phyloP scores from a whole-genome alignment of 1,140 invertebrate genomes.

The Cotesia typhae region DNA sequence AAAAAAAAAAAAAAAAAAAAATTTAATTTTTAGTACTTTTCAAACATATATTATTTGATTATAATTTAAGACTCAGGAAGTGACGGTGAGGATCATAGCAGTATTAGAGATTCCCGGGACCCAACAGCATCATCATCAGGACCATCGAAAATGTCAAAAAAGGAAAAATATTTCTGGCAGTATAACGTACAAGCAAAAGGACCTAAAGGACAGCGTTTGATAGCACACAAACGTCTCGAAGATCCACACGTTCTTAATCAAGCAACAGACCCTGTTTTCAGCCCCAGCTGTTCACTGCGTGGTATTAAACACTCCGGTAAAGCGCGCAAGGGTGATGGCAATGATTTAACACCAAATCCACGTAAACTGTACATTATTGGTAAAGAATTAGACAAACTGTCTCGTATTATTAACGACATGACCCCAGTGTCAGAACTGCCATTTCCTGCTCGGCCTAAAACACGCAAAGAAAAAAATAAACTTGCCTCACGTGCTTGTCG shows the following conservation, averaged over 20 bases:
- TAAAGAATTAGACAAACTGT: constrained; percentile 90
- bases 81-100: constrained; percentile 53
- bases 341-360: constrained; percentile 95
- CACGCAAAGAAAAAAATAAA: constrained; percentile 98
- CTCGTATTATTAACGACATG: constrained; percentile 93
- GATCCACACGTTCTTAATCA: constrained; percentile 93
- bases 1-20: no score
- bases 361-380: constrained; percentile 90
- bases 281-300: constrained; percentile 85
- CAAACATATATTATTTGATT: background rate
- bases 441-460: constrained; percentile 87
- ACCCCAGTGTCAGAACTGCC: constrained; percentile 93
- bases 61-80: constrained; percentile 71
- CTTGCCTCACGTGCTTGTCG: constrained; percentile 94
- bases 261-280: constrained; percentile 92
- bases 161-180: constrained; percentile 95
- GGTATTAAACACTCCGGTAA: constrained; percentile 95
- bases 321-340: constrained; percentile 95
- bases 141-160: constrained; percentile 68
- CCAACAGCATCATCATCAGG: no score
- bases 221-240: constrained; percentile 82
- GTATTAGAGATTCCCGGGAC: constrained; percentile 42
- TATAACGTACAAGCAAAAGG: constrained; percentile 99
- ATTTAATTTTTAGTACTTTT: no score
- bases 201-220: constrained; percentile 89